A percentile compares a stretch with the other conserved stretches of the same genome.
These are phyloP conservation scores for Tenthredo livida DNA, from an alignment of 2,888 invertebrate genomes.

Conservation along the genomic window DNA sequence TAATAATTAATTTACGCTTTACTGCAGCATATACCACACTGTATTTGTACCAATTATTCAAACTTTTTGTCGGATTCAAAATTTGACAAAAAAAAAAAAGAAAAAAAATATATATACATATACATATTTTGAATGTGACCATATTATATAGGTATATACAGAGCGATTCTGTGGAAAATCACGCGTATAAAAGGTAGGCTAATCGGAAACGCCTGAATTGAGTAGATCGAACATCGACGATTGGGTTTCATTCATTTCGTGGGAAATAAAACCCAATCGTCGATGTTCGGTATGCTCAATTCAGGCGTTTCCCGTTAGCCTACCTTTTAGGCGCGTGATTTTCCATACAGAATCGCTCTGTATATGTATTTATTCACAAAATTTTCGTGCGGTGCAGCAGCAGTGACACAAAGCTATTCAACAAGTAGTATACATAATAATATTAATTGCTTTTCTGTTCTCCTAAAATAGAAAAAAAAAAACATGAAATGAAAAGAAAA, in stretches of 20 bases:
- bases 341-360: too few species aligned
- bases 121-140: not conserved
- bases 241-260: too few species aligned
- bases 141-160: too few species aligned
- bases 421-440: slow-evolving; percentile 17
- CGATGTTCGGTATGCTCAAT: too few species aligned
- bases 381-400: slow-evolving; percentile 47
- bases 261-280: too few species aligned
- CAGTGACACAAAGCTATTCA: slow-evolving; percentile 28
- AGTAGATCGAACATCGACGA: too few species aligned
- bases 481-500: not conserved
- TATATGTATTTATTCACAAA: slow-evolving; percentile 25
- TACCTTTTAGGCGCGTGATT: too few species aligned
- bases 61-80: not conserved
- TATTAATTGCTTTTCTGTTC: not conserved
- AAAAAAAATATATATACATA: not conserved
- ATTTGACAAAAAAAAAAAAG: not conserved
- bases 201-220: too few species aligned
- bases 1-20: not conserved
- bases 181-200: too few species aligned
- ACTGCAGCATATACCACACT: slow-evolving; percentile 25
- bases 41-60: slow-evolving; percentile 3
- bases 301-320: too few species aligned
- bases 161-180: too few species aligned
- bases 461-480: not conserved